A percentile compares a stretch with the other conserved stretches of the same genome.
phyloP scores from a whole-genome alignment of 2,888 invertebrate genomes.

The Agrochola macilenta region DNA sequence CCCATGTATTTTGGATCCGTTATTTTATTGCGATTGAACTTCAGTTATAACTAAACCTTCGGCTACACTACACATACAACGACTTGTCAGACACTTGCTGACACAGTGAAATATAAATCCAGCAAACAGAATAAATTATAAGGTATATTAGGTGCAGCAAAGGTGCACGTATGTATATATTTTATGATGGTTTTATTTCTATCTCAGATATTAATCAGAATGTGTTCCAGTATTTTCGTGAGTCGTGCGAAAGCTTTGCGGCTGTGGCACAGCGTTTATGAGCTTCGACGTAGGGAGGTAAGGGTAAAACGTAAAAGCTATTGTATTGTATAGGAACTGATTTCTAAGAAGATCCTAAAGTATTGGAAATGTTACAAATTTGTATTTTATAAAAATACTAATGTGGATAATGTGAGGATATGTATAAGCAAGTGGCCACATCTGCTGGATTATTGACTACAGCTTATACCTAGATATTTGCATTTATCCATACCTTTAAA shows the following conservation, averaged over 20 bases:
- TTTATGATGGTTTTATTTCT: constrained; percentile 71
- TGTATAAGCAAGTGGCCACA: constrained; percentile 48
- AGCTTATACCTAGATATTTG: constrained; percentile 61
- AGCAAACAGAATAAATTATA: constrained; percentile 23
- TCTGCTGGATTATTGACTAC: constrained; percentile 43
- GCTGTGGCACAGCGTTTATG: constrained; percentile 84
- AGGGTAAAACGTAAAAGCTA: constrained; percentile 87
- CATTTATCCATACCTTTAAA: constrained; percentile 60
- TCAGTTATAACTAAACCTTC: neutral
- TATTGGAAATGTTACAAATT: constrained; percentile 90
- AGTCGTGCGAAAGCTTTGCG: constrained; percentile 80
- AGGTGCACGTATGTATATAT: constrained; percentile 37
- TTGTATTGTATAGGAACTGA: constrained; percentile 84
- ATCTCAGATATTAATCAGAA: constrained; percentile 84
- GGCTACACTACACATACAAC: constrained; percentile 32
- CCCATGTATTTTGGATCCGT: constrained; percentile 29
- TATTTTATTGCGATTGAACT: constrained; percentile 49
- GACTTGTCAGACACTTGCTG: constrained; percentile 27
- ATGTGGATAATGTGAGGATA: constrained; percentile 68
- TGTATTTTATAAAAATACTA: constrained; percentile 82
- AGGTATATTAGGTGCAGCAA: constrained; percentile 29
- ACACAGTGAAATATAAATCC: constrained; percentile 30
- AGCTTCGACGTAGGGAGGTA: constrained; percentile 89
- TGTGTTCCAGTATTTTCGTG: constrained; percentile 81
- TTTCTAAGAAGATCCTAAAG: constrained; percentile 88